A percentile compares a stretch with the other conserved stretches of the same genome.
Conservation (phyloP, 2,888 invertebrate species). For the Cheilosia impressa region DNA sequence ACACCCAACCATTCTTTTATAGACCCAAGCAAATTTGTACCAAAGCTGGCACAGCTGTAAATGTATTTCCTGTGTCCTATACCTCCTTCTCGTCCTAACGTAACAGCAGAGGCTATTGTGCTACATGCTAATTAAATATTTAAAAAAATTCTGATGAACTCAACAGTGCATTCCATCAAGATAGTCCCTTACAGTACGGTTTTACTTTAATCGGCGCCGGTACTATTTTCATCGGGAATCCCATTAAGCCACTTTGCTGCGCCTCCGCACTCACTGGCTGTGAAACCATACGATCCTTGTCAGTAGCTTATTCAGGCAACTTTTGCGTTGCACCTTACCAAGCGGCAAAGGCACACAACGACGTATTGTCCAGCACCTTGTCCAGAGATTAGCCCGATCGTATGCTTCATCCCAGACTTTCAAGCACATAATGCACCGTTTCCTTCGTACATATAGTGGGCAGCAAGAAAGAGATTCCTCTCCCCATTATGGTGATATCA, state of each 20-base stretch:
- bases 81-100: too few species aligned
- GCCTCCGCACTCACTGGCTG: slow-evolving; percentile 22
- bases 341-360: neutral
- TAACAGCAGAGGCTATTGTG: neutral
- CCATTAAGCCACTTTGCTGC: slow-evolving; percentile 46
- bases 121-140: slow-evolving; percentile 17
- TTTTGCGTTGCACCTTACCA: slow-evolving; percentile 59
- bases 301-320: slow-evolving; percentile 41
- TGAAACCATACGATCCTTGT: slow-evolving; percentile 46
- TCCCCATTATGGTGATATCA: slow-evolving; percentile 69
- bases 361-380: slow-evolving; percentile 55
- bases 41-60: too few species aligned
- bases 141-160: slow-evolving; percentile 29
- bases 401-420: slow-evolving; percentile 18
- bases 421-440: slow-evolving; percentile 61
- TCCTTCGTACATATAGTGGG: slow-evolving; percentile 38
- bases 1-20: too few species aligned
- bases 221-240: slow-evolving; percentile 44
- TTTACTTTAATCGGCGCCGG: slow-evolving; percentile 34
- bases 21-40: too few species aligned
- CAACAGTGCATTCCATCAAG: slow-evolving; percentile 34
- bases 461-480: slow-evolving; percentile 58
- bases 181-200: slow-evolving; percentile 58
- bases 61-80: too few species aligned
- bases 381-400: slow-evolving; percentile 54